A percentile compares a stretch with the other conserved stretches of the same genome.
These are phyloP conservation scores for Trachemys scripta DNA, from an alignment of 2,113 vertebrate species.

Conservation along the genomic window DNA sequence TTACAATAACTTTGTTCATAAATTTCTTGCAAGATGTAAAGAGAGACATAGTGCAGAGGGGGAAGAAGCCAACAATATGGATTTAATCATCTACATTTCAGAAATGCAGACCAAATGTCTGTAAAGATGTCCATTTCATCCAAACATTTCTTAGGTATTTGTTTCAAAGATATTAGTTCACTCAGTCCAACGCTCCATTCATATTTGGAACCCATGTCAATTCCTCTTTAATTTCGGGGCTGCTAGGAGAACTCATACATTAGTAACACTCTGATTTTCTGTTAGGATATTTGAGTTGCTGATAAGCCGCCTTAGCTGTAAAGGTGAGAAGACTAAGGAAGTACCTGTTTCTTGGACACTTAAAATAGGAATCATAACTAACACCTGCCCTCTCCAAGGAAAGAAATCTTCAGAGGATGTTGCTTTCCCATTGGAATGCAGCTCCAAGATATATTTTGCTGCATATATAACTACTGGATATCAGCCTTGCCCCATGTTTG, in stretches of 20 bases:
- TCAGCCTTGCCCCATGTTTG: neutral
- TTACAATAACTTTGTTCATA: conserved; percentile 78
- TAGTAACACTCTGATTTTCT: conserved; percentile 15
- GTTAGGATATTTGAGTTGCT: neutral
- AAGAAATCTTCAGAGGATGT: neutral
- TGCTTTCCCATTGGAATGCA: neutral
- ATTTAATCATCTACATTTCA: conserved; percentile 76
- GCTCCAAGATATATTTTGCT: neutral
- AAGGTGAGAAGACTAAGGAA: conserved; percentile 14
- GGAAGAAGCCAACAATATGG: conserved; percentile 78
- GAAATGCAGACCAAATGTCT: conserved; percentile 82
- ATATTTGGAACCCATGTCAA: conserved; percentile 58
- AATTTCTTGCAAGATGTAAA: conserved; percentile 78
- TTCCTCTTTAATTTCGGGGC: conserved; percentile 44
- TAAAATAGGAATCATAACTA: neutral
- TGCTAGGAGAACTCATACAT: neutral
- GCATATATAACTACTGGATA: neutral
- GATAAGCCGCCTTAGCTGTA: neutral
- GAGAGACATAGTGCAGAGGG: conserved; percentile 72
- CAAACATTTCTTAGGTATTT: conserved; percentile 80
- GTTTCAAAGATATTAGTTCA: conserved; percentile 74
- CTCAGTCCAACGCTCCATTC: conserved; percentile 69
- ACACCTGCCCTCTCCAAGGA: neutral
- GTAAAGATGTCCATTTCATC: conserved; percentile 77
- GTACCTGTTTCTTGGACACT: neutral